Evolutionary conservation across 2,888 invertebrate species (phyloP).

Genomic region (Torymus auratus): DNA sequence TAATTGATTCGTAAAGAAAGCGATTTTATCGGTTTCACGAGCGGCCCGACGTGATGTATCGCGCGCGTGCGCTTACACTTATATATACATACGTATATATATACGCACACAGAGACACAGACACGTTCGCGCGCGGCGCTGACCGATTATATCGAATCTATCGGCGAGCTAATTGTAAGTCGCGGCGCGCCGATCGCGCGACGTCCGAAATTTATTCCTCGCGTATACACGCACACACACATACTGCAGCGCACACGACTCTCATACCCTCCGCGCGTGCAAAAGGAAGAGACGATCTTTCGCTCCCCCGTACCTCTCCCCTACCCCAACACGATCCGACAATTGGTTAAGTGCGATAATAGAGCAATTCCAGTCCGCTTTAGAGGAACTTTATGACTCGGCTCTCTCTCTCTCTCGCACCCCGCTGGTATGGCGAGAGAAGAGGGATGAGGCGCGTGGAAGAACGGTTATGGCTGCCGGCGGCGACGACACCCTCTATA

Average conservation of each 20-base stretch:
- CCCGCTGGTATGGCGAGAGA: slow-evolving; percentile 51
- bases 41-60: slow-evolving; percentile 50
- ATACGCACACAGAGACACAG: not conserved
- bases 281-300: no score
- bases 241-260: no score
- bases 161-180: slow-evolving; percentile 53
- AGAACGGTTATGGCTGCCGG: slow-evolving; percentile 49
- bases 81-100: not conserved
- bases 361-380: slow-evolving; percentile 66
- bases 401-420: slow-evolving; percentile 56
- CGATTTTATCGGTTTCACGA: slow-evolving; percentile 55
- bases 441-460: slow-evolving; percentile 55
- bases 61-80: slow-evolving; percentile 3
- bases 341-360: slow-evolving; percentile 68
- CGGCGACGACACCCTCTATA: slow-evolving; percentile 36
- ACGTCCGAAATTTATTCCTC: slow-evolving; percentile 52
- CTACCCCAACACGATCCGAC: slow-evolving; percentile 61
- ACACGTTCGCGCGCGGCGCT: not conserved
- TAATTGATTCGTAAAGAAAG: slow-evolving; percentile 59
- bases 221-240: no score
- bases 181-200: slow-evolving; percentile 16
- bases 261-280: no score
- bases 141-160: slow-evolving; percentile 49
- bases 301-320: not conserved
- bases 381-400: slow-evolving; percentile 67